Evolutionary conservation across 2,113 vertebrate species (phyloP).

Genomic region (Corvus moneduloides): DNA sequence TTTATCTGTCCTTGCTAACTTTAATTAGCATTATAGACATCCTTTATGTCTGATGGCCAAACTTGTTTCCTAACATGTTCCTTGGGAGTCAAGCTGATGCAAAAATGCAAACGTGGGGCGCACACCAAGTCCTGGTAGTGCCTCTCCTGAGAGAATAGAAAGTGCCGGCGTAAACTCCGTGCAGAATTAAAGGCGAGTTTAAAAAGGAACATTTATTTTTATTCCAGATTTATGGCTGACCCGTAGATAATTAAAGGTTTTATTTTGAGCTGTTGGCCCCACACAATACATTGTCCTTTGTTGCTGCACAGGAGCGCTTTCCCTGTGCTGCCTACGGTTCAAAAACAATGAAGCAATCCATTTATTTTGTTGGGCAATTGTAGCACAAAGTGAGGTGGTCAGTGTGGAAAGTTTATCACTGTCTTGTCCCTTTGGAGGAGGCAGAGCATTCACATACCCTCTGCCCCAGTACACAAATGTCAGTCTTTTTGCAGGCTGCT

Average conservation of each 20-base stretch:
- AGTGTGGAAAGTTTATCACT: constrained; percentile 88
- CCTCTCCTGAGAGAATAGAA: constrained; percentile 26
- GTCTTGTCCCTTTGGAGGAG: constrained; percentile 83
- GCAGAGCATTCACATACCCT: constrained; percentile 79
- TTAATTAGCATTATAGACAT: constrained; percentile 12
- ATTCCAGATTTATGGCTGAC: constrained; percentile 77
- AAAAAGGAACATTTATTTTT: constrained; percentile 65
- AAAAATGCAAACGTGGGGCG: neutral
- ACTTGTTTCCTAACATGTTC: neutral
- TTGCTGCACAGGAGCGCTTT: constrained; percentile 71
- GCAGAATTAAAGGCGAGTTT: constrained; percentile 47
- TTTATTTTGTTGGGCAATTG: constrained; percentile 84
- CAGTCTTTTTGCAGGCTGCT: constrained; percentile 72
- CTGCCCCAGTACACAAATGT: constrained; percentile 77
- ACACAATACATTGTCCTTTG: constrained; percentile 80
- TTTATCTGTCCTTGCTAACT: constrained; percentile 4
- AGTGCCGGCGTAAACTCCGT: neutral
- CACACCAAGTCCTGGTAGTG: neutral
- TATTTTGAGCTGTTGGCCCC: constrained; percentile 74
- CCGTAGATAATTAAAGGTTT: constrained; percentile 82
- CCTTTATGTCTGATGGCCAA: neutral
- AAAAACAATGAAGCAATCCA: constrained; percentile 84
- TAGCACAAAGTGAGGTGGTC: constrained; percentile 76
- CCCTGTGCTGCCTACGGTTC: constrained; percentile 76
- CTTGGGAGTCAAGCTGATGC: neutral